Evolutionary conservation across 35 echinoderm and acorn worm species (phyloP).

Genomic region (Apostichopus japonicus): DNA sequence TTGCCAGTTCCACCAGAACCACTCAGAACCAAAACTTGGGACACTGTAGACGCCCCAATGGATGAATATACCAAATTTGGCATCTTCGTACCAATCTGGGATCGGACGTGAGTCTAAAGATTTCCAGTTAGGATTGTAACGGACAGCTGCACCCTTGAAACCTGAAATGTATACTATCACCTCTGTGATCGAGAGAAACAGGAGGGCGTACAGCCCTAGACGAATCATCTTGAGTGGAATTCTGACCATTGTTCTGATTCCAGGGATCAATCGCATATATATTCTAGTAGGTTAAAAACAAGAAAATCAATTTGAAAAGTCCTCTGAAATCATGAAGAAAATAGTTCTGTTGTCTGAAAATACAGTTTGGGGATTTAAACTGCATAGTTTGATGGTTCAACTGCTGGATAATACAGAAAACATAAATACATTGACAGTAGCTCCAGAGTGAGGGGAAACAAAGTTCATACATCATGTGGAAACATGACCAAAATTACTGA

Average conservation of each 20-base stretch:
- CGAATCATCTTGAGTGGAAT: constrained; percentile 7
- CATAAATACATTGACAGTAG: no score
- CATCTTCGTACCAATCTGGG: constrained; percentile 77
- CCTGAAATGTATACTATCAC: neutral
- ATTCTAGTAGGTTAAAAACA: no score
- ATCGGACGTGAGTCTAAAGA: constrained; percentile 41
- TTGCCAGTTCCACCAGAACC: constrained; percentile 91
- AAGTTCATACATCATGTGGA: no score
- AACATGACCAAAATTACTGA: no score
- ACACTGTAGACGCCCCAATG: constrained; percentile 92
- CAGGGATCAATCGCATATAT: neutral
- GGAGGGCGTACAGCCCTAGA: neutral
- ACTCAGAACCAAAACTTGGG: constrained; percentile 84
- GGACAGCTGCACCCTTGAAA: neutral
- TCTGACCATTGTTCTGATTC: constrained; percentile 8
- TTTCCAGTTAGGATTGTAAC: constrained; percentile 64
- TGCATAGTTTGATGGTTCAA: no score
- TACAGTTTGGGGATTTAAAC: no score
- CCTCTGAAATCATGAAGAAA: no score
- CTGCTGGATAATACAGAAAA: no score
- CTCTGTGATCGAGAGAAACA: neutral
- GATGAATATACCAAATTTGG: constrained; percentile 89
- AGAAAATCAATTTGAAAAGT: no score
- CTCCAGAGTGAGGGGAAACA: no score
- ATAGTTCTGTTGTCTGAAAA: no score